Base-by-base conservation (phyloP, 2,888 invertebrate species). In the Calameuta idolon region DNA sequence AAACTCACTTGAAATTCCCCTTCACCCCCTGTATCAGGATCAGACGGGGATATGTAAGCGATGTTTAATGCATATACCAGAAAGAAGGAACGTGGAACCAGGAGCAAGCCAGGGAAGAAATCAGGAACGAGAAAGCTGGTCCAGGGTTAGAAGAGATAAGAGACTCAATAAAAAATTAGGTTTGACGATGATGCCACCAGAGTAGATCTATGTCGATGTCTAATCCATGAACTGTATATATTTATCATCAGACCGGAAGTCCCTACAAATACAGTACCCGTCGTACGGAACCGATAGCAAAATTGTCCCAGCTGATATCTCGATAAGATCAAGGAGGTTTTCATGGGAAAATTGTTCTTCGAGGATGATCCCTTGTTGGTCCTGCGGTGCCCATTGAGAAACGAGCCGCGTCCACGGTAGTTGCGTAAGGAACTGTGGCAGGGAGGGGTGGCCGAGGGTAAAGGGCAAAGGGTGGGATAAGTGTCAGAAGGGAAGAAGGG, bases 1-100 rank as follows among this genome's bases (percentile, higher is more conserved):
- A 9, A 55, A 55, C 23, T 9, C 55, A 55, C 55, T 23, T 55
- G 55, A 9, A 9, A 55, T 55, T 55, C 9, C 55, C 55, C 55
- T 55, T 55, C 23, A 0, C 23, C 9, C 23, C 9, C 23, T 55
- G 55, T 23, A 55, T 55, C 55, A 75, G 79, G 83, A 85, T 85
- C 81, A 84, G 71, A 40, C 71, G 76, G 77, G 76, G 76, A 79
- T 80, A 79, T 79, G 84, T 78, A 80, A 81, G 80, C 74, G 78
- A 85, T 85, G 83, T 84, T 82, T 85, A 85, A 85, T 85, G 85
- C 83, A 85, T 85, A 81, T 82, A 75, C 71, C 80, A 80, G 77
- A 81, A 82, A 80, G 82, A 80, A 83, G 78, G 83, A 81, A 81
- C 79, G 81, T 80, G 81, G 84, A 85, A 85, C 71, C 9, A 31